These are phyloP conservation scores for Trematomus bernacchii DNA, from an alignment of 2,797 vertebrate genomes.

Conservation along the genomic window DNA sequence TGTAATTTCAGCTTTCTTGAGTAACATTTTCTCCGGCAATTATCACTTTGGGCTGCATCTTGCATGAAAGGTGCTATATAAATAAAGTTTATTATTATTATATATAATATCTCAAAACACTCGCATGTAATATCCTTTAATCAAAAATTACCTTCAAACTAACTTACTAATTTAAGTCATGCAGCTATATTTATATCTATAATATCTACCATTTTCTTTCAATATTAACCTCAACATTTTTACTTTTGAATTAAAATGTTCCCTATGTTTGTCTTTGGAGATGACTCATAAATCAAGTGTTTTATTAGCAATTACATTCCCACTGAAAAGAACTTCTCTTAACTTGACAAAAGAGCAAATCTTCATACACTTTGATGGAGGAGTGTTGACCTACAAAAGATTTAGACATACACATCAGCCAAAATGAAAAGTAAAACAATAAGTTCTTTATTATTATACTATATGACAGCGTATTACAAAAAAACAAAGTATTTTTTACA, in stretches of 20 bases:
- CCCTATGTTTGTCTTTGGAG: not conserved
- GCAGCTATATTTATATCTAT: not conserved
- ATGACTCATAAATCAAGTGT: not conserved
- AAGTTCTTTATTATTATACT: conserved; percentile 69
- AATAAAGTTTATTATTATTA: too few species aligned
- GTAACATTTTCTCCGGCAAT: too few species aligned
- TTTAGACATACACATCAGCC: not conserved
- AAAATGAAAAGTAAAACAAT: conserved; percentile 73
- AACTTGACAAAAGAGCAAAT: not conserved
- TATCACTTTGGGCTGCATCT: too few species aligned
- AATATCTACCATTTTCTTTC: not conserved
- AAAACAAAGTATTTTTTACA: conserved; percentile 72
- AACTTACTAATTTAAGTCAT: not conserved
- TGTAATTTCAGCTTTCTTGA: not conserved
- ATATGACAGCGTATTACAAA: conserved; percentile 79
- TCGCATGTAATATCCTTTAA: too few species aligned
- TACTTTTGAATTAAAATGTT: not conserved
- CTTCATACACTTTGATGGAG: rapidly evolving
- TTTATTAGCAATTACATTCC: not conserved
- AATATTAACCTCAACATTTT: not conserved
- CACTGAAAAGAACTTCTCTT: not conserved
- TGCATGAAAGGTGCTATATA: too few species aligned
- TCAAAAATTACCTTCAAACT: too few species aligned
- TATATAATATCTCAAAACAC: too few species aligned
- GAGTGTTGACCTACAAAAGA: not conserved